A percentile compares a stretch with the other conserved stretches of the same genome.
Evolutionary conservation across 2,888 invertebrate species (phyloP).

Genomic region (Troides oblongomaculatus): DNA sequence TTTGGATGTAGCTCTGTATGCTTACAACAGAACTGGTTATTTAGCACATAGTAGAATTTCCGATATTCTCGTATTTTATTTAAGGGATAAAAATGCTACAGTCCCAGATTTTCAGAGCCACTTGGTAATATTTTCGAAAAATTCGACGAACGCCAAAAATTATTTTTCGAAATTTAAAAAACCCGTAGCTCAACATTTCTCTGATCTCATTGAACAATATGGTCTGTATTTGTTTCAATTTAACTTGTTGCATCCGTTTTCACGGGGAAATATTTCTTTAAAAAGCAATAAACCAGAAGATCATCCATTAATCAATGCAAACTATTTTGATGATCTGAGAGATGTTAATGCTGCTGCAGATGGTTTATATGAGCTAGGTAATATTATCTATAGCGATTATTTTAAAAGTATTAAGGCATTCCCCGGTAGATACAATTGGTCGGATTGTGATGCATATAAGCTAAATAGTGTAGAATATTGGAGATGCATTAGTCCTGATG

Average conservation of each 20-base stretch:
- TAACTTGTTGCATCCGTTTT: constrained; percentile 69
- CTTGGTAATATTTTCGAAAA: constrained; percentile 47
- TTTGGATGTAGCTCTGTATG: constrained; percentile 66
- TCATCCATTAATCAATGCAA: constrained; percentile 70
- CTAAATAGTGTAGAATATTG: constrained; percentile 52
- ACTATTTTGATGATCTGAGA: constrained; percentile 79
- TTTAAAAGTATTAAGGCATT: constrained; percentile 49
- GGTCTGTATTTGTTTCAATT: constrained; percentile 54
- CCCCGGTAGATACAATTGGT: constrained; percentile 46
- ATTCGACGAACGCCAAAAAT: constrained; percentile 34
- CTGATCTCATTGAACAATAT: constrained; percentile 45
- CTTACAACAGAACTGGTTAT: constrained; percentile 71
- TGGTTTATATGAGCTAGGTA: constrained; percentile 51
- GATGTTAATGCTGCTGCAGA: constrained; percentile 64
- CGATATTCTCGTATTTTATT: constrained; percentile 69
- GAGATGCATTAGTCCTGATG: constrained; percentile 69
- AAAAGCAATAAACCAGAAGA: constrained; percentile 78
- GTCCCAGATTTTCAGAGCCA: constrained; percentile 55
- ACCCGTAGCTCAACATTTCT: constrained; percentile 41
- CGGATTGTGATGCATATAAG: constrained; percentile 44
- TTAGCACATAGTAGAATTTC: constrained; percentile 69
- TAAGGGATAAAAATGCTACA: constrained; percentile 44
- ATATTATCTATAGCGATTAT: constrained; percentile 46
- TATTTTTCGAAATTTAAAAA: constrained; percentile 48
- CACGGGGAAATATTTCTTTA: constrained; percentile 78